Conservation (phyloP, 2,888 invertebrate species). For the Hofmannophila pseudospretella region DNA sequence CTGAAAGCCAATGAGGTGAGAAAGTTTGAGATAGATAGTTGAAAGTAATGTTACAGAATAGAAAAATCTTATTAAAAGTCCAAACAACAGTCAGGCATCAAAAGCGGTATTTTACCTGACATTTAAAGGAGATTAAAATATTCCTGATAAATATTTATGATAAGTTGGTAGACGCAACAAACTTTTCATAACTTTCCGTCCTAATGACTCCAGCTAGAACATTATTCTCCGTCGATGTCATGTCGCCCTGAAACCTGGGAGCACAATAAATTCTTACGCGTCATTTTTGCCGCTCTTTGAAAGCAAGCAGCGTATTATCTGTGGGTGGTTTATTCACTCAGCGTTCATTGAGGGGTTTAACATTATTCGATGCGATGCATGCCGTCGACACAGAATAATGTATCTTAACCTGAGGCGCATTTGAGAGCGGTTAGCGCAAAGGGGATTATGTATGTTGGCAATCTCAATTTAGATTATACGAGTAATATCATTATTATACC, state of each 20-base stretch:
- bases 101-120: no score
- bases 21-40: no score
- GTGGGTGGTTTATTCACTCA: constrained; percentile 1
- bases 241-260: constrained; percentile 1
- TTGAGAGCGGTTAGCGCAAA: not conserved
- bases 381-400: not conserved
- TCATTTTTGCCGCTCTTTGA: constrained; percentile 17
- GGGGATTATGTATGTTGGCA: not conserved
- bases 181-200: not conserved
- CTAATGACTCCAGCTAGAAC: constrained; percentile 7
- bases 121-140: no score
- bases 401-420: not conserved
- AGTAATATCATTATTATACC: no score
- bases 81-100: no score
- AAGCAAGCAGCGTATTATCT: constrained; percentile 11
- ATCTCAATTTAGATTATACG: no score
- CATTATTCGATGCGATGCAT: constrained; percentile 1
- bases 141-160: no score
- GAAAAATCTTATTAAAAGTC: no score
- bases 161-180: no score
- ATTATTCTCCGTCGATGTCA: constrained; percentile 8
- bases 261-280: constrained; percentile 14
- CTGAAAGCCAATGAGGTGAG: no score
- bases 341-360: constrained; percentile 1
- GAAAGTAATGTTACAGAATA: no score